A percentile compares a stretch with the other conserved stretches of the same genome.
Evolutionary conservation across 2,888 invertebrate species (phyloP).

Genomic region (Orchestes rusci): DNA sequence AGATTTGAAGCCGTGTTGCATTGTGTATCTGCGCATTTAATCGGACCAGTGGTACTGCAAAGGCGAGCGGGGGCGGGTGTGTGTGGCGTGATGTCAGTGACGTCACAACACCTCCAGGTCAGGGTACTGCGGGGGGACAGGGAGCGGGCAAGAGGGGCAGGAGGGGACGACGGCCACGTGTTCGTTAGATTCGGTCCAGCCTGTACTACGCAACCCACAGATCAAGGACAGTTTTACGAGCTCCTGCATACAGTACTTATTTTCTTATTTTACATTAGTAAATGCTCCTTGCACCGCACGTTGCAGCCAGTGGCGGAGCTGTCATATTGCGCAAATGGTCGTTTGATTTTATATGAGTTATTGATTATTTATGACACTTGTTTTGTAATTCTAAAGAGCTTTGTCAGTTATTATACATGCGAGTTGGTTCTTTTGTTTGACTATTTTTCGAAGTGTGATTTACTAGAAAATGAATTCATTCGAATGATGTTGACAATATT

Average conservation of each 20-base stretch:
- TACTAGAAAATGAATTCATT: too few relatives aligned
- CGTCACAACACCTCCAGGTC: slow-evolving; percentile 32
- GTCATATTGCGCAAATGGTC: background rate
- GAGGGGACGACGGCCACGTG: slow-evolving; percentile 39
- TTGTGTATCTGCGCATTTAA: slow-evolving; percentile 42
- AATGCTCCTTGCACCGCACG: slow-evolving; percentile 37
- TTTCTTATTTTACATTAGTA: slow-evolving; percentile 37
- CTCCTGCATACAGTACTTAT: slow-evolving; percentile 43
- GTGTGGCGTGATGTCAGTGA: slow-evolving; percentile 43
- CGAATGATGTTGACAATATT: too few relatives aligned
- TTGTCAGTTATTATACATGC: too few relatives aligned
- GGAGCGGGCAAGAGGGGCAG: slow-evolving; percentile 24
- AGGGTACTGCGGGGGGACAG: background rate
- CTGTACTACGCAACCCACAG: slow-evolving; percentile 46
- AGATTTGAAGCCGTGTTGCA: slow-evolving; percentile 40
- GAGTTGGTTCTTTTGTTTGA: too few relatives aligned
- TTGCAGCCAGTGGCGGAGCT: slow-evolving; percentile 28
- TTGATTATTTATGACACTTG: background rate
- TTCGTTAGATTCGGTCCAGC: slow-evolving; percentile 37
- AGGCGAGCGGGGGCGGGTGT: slow-evolving; percentile 35
- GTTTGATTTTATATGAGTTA: background rate
- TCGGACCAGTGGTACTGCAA: slow-evolving; percentile 32
- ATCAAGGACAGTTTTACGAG: slow-evolving; percentile 48
- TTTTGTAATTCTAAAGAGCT: too few relatives aligned
- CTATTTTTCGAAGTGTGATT: too few relatives aligned